Evolutionary conservation across 1,140 invertebrate species (phyloP).

Genomic region (Cydia pomonella): DNA sequence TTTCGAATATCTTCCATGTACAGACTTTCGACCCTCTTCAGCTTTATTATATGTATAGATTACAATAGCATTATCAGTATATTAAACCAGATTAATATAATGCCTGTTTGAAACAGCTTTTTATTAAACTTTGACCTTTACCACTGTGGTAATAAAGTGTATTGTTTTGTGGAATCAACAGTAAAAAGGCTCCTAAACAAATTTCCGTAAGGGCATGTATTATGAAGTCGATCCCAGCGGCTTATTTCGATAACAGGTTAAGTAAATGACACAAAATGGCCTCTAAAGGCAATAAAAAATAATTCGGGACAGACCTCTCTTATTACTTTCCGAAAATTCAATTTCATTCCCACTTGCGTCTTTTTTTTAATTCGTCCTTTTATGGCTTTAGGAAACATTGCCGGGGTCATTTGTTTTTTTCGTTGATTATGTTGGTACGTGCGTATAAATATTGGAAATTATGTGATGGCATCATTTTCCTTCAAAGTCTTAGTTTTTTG

Average conservation of each 20-base stretch:
- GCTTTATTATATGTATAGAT: no score
- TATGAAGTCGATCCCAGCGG: constrained; percentile 50
- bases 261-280: constrained; percentile 72
- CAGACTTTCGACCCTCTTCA: no score
- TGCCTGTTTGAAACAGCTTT: constrained; percentile 11
- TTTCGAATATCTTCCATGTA: no score
- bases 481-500: not conserved
- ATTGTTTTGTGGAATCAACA: not conserved
- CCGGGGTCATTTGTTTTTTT: constrained; percentile 48
- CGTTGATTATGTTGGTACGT: constrained; percentile 30
- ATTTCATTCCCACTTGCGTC: constrained; percentile 59
- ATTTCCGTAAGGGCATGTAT: constrained; percentile 36
- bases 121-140: constrained; percentile 41
- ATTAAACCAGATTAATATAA: constrained; percentile 36
- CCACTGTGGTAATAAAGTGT: not conserved
- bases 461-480: not conserved
- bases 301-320: constrained; percentile 58
- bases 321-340: constrained; percentile 68
- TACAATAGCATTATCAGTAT: constrained; percentile 58
- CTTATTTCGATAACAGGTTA: constrained; percentile 66
- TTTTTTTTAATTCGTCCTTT: constrained; percentile 48
- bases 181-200: constrained; percentile 19
- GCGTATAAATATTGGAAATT: constrained; percentile 15
- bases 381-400: constrained; percentile 51
- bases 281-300: constrained; percentile 63